phyloP scores from a whole-genome alignment of 2,888 invertebrate species.

The Leptinotarsa tumamoca region DNA sequence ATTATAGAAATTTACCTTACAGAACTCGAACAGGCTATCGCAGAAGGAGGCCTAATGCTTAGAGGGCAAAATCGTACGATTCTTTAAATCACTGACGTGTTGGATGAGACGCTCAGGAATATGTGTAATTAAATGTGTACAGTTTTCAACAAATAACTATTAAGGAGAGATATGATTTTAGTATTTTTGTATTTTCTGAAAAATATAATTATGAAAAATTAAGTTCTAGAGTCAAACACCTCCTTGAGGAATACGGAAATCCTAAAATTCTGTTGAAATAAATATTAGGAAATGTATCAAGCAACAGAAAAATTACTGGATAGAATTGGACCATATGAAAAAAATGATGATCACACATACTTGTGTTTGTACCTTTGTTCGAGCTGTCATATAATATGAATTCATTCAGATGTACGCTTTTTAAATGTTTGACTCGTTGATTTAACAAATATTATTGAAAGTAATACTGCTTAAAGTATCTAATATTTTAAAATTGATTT shows the following conservation, averaged over 20 bases:
- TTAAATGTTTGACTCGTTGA: no score
- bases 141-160: slow-evolving; percentile 6
- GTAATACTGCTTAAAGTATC: neutral
- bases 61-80: slow-evolving; percentile 1
- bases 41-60: slow-evolving; percentile 29
- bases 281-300: neutral
- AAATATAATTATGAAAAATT: no score
- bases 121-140: slow-evolving; percentile 35
- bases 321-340: no score
- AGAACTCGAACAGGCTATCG: slow-evolving; percentile 22
- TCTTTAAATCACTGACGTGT: neutral
- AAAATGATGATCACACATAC: no score
- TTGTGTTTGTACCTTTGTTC: no score
- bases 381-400: no score
- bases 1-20: slow-evolving; percentile 22
- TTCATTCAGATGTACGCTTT: no score
- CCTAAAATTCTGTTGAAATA: neutral
- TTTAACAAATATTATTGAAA: no score
- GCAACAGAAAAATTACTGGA: neutral
- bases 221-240: no score
- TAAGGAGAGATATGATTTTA: neutral
- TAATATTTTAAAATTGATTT: slow-evolving; percentile 19
- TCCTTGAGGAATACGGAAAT: neutral
- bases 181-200: neutral
- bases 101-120: slow-evolving; percentile 29